Evolutionary conservation across 2,888 invertebrate genomes (phyloP).

Genomic region (Callimorpha dominula): DNA sequence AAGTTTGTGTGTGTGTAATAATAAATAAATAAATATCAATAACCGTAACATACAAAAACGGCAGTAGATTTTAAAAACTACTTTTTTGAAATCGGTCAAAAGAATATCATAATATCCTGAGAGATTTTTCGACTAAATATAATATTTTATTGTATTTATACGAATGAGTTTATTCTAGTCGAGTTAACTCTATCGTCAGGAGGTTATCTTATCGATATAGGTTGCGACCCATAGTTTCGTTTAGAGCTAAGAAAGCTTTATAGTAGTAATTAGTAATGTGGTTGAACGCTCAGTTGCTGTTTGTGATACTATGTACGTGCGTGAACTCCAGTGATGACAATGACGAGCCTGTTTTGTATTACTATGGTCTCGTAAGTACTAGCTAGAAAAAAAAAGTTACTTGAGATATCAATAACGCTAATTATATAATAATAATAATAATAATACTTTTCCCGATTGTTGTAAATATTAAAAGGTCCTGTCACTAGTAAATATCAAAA

Average conservation of each 20-base stretch:
- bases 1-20: no score
- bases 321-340: slow-evolving; percentile 50
- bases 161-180: not conserved
- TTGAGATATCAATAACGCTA: no score
- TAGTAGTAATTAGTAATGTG: slow-evolving; percentile 58
- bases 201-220: slow-evolving; percentile 76
- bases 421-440: no score
- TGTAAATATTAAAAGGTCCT: no score
- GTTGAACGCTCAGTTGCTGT: slow-evolving; percentile 56
- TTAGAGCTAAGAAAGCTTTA: slow-evolving; percentile 36
- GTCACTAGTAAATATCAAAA: no score
- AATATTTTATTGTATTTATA: not conserved
- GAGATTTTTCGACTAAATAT: not conserved
- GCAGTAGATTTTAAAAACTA: no score
- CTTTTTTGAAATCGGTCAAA: not conserved
- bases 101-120: not conserved
- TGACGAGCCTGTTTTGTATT: slow-evolving; percentile 71
- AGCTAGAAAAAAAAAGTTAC: not conserved
- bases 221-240: slow-evolving; percentile 61
- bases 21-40: no score
- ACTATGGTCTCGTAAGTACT: slow-evolving; percentile 80
- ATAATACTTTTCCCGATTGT: no score
- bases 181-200: slow-evolving; percentile 21
- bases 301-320: slow-evolving; percentile 44
- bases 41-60: no score